Base-by-base conservation (phyloP, 2,888 invertebrate genomes). In the Pasiphila rectangulata region DNA sequence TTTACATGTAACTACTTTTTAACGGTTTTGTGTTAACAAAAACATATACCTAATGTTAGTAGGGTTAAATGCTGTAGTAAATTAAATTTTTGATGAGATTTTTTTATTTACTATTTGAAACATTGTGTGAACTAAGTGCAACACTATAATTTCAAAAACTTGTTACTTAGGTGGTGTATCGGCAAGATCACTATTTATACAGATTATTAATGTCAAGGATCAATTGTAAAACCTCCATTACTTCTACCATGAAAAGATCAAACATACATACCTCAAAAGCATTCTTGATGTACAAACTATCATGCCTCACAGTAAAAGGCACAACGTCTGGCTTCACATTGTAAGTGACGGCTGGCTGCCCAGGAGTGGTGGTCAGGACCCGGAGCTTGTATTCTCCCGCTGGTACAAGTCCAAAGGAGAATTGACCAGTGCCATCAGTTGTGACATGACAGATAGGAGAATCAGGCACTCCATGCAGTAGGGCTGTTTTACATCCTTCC, bases 311-410 rank as follows among this genome's bases (percentile, higher is more conserved):
- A 63, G 89, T 89, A 61, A 98, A 93, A 0, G 92, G 89, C 6
- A 96, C 79, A 46, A 85, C 82, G 1, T 91, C 86, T 0, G 97
- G 97, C 51, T 91, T 91, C 19, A 97, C 93, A 72, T 96, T 95
- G 67, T 95, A 93, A 60, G 92, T 93, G 9, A 96, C 92, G 24
- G 90, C 83, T 6, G 90, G 83, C 52, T 85, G 83, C 0, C 86
- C 87, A 0, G 88, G 87, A 0, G 67, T 91, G 86, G 72, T 90
- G 58, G 66, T 84, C 84, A 72, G 91, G 79, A 80, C 95, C 23
- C 93, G 75, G 10, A 98, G 75, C 35, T 89, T 88, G 74, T 98
- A 98, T 48, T 92, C 90, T 2, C 97, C 98, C 7, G 94, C 93
- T 0, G 96, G 94, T 1, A 98, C 90, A 37, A 94, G 90, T 1